phyloP scores from a whole-genome alignment of 2,888 invertebrate species.

The Coelinius sp. region DNA sequence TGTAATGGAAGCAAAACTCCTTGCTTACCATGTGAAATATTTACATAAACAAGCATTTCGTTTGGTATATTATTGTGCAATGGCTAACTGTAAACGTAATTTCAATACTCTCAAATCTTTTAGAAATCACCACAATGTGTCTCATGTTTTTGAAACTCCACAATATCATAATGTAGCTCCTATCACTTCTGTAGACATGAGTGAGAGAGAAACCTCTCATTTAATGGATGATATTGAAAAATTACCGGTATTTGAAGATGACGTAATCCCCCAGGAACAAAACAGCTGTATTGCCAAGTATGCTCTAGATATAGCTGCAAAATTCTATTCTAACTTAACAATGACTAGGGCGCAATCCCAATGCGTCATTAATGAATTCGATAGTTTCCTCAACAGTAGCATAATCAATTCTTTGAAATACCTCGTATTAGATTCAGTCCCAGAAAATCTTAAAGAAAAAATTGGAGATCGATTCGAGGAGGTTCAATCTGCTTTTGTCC shows the following conservation, averaged over 20 bases:
- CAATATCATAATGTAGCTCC: neutral
- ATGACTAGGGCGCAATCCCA: neutral
- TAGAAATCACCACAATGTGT: neutral
- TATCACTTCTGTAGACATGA: neutral
- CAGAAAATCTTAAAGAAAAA: neutral
- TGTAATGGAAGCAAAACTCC: constrained; percentile 5
- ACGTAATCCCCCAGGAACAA: neutral
- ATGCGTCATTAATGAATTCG: neutral
- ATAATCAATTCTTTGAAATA: neutral
- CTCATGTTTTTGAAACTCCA: neutral
- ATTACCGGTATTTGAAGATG: no score
- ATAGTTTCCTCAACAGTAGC: neutral
- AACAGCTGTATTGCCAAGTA: neutral
- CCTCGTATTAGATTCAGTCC: neutral
- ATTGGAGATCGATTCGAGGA: neutral
- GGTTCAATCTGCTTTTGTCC: neutral
- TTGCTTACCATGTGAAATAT: neutral
- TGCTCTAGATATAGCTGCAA: neutral
- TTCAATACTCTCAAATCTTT: constrained; percentile 1
- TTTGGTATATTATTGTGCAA: neutral
- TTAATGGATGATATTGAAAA: neutral
- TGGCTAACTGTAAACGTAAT: neutral
- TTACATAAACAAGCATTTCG: neutral
- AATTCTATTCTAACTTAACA: neutral
- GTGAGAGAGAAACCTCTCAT: neutral